Conservation (phyloP, 2,113 vertebrate species). For the Nettapus auritus region DNA sequence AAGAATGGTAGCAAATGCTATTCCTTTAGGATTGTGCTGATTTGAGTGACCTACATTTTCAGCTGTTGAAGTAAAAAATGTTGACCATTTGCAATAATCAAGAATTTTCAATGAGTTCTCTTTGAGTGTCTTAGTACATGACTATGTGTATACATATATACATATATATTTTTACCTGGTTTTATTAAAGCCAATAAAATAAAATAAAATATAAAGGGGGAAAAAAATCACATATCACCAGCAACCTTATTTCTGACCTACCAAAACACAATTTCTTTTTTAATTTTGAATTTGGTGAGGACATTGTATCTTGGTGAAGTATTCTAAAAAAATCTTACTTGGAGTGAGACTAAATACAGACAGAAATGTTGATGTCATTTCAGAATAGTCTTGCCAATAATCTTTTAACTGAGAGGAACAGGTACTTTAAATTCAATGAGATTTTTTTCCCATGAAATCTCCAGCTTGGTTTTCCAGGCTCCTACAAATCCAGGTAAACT, state of each 20-base stretch:
- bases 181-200: background rate
- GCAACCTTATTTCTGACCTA: background rate
- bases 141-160: background rate
- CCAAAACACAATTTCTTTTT: background rate
- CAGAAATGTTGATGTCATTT: background rate
- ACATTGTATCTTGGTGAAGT: background rate
- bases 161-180: background rate
- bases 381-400: no score
- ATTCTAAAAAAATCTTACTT: background rate
- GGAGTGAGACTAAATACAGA: background rate
- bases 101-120: background rate
- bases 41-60: background rate
- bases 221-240: background rate
- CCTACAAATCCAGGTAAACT: background rate
- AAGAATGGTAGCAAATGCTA: background rate
- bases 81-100: background rate
- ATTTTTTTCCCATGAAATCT: background rate
- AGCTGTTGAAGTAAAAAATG: background rate
- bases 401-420: background rate
- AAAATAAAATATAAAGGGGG: no score
- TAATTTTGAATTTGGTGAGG: background rate
- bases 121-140: background rate
- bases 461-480: background rate
- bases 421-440: background rate
- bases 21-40: background rate